phyloP scores from a whole-genome alignment of 2,888 invertebrate species.

The Galeopsomyia nigrocyanea region DNA sequence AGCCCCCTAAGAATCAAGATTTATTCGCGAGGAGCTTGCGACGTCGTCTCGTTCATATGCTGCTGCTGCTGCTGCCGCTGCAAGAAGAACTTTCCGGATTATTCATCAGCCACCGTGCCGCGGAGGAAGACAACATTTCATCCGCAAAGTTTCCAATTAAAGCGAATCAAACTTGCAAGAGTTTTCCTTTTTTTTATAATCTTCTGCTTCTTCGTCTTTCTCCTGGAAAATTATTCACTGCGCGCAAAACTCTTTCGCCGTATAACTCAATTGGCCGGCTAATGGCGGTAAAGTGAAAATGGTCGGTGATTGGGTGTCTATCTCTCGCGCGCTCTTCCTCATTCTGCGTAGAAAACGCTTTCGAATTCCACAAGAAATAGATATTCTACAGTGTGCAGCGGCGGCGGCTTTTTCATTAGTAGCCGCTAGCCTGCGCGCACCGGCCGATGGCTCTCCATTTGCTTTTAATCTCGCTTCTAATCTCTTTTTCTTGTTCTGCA shows the following conservation, averaged over 20 bases:
- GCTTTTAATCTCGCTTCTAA: no score
- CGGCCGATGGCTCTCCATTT: no score
- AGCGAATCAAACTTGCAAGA: no score
- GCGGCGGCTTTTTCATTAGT: no score
- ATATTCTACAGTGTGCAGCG: neutral
- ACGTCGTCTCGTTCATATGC: neutral
- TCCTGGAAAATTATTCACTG: constrained; percentile 43
- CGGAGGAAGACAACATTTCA: no score
- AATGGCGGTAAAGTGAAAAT: constrained; percentile 33
- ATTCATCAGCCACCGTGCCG: constrained; percentile 1
- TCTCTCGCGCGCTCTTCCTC: no score
- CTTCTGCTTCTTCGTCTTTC: neutral
- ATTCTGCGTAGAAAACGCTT: constrained; percentile 35
- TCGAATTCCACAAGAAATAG: constrained; percentile 20
- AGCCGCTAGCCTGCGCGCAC: no score
- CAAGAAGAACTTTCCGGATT: neutral
- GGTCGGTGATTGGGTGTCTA: neutral
- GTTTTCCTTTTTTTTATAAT: no score
- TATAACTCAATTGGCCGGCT: constrained; percentile 56
- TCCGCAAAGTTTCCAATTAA: no score
- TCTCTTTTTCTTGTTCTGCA: no score
- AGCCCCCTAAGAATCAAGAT: constrained; percentile 36
- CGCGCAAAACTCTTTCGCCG: constrained; percentile 51
- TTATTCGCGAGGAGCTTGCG: constrained; percentile 23
- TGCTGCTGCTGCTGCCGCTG: no score